Conservation (phyloP, 2,888 invertebrate species). For the Andricus quercusramuli region DNA sequence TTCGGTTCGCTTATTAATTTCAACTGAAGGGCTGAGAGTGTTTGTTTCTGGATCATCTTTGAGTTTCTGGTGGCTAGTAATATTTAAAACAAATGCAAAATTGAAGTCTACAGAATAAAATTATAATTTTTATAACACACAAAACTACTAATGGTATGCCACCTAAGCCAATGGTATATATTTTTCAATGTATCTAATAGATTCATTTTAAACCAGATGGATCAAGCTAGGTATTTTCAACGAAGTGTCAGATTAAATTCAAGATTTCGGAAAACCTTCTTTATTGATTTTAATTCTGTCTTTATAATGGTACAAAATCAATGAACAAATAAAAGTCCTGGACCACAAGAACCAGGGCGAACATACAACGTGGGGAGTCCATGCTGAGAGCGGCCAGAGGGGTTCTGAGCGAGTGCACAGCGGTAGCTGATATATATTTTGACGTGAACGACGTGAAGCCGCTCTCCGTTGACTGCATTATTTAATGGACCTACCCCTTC, state of each 20-base stretch:
- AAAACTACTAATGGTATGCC: not conserved
- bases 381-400: conserved; percentile 59
- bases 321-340: conserved; percentile 45
- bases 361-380: conserved; percentile 74
- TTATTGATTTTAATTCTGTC: not conserved
- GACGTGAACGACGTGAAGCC: conserved; percentile 74
- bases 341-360: conserved; percentile 44
- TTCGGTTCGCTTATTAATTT: conserved; percentile 60
- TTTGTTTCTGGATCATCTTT: conserved; percentile 12
- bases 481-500: conserved; percentile 66
- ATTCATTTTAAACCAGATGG: not conserved
- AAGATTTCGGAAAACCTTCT: not conserved
- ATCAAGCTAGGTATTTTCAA: not conserved
- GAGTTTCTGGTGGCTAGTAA: not conserved
- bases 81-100: not conserved
- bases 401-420: conserved; percentile 76
- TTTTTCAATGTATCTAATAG: not conserved
- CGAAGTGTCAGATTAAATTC: not conserved
- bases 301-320: not conserved
- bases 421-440: conserved; percentile 78
- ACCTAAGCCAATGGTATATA: not conserved
- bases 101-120: not conserved
- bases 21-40: conserved; percentile 32
- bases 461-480: conserved; percentile 67
- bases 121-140: not conserved